A percentile compares a stretch with the other conserved stretches of the same genome.
These are phyloP conservation scores for Tridacna crocea DNA, from an alignment of 2,888 invertebrate species.

Conservation along the genomic window DNA sequence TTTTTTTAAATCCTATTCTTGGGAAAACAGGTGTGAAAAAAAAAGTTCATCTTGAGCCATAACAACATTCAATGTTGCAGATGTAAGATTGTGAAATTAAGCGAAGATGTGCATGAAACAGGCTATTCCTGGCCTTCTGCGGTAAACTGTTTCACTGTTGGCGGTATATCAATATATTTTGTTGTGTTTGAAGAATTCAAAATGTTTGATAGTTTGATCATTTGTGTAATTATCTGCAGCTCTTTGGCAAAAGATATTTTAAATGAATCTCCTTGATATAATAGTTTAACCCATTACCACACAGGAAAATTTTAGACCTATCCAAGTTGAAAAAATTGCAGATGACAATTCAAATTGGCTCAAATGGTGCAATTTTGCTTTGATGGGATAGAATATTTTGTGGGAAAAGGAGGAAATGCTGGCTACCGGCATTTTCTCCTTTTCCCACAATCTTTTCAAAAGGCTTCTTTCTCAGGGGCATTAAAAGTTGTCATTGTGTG, in stretches of 20 bases:
- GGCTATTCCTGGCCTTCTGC: background rate
- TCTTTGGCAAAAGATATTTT: too few relatives aligned
- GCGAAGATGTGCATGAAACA: background rate
- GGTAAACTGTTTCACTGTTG: background rate
- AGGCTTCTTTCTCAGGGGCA: background rate
- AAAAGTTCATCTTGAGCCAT: too few relatives aligned
- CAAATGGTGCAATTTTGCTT: too few relatives aligned
- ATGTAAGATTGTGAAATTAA: background rate
- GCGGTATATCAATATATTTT: background rate
- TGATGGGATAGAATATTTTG: background rate
- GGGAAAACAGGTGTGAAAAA: too few relatives aligned
- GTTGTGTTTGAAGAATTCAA: background rate
- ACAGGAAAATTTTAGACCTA: too few relatives aligned
- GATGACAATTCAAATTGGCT: too few relatives aligned
- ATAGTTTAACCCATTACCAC: too few relatives aligned
- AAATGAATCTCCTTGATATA: too few relatives aligned
- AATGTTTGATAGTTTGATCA: background rate
- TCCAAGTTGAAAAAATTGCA: too few relatives aligned
- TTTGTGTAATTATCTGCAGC: background rate
- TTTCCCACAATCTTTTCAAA: conserved; percentile 2
- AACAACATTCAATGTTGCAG: too few relatives aligned
- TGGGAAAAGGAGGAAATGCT: background rate
- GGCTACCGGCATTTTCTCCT: background rate
- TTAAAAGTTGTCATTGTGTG: too few relatives aligned
- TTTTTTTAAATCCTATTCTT: too few relatives aligned